Base-by-base conservation (phyloP, 2,113 vertebrate species). In the Cnemophilus loriae region DNA sequence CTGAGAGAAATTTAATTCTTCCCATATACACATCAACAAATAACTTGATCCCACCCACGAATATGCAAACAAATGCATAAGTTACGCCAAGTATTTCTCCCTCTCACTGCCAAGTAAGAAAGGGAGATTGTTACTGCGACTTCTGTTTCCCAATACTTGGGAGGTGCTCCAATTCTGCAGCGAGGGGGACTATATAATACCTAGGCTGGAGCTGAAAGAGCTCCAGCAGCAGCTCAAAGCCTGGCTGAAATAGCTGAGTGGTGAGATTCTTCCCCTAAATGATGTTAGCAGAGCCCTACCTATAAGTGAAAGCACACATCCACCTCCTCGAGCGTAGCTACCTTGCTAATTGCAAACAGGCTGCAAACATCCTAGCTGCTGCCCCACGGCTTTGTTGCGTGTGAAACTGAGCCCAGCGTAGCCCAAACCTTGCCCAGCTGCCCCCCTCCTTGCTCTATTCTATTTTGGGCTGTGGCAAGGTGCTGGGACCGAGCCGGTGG, bases 141-240 rank as follows among this genome's bases (percentile, higher is more conserved):
- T 94, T 95, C 96, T 97, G 84, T 95, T 96, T 95, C 90, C 92
- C 93, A 93, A 88, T 89, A 22, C 69, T 93, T 93, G 95, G 90
- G 88, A 96, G 95, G 76, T 86, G 69, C 73, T 94, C 88, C 56
- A 86, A 57, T 75, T 63, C 68, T 90, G 56, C 79, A 81, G 90
- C 30, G 20, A 64, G 32, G 37, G 65, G 79, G 60, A 61, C 92
- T 68, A 5, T 47, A 74, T 74, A 81, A 96, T 92, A 80, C 88
- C 69, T 86, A 88, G 47, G 7, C 37, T 60, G 13, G 26, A 69
- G 55, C 92, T 96, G 76, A 81, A 77, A 78, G 57, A 53, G 44
- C 76, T 93, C 83, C 68, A 78, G 9, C 47, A 93, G 83, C 69
- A 75, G 79, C 73, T 63, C 75, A 20, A 55, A 84, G 87, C 30